A percentile compares a stretch with the other conserved stretches of the same genome.
Evolutionary conservation across 2,888 invertebrate genomes (phyloP).

Genomic region (Leucania comma): DNA sequence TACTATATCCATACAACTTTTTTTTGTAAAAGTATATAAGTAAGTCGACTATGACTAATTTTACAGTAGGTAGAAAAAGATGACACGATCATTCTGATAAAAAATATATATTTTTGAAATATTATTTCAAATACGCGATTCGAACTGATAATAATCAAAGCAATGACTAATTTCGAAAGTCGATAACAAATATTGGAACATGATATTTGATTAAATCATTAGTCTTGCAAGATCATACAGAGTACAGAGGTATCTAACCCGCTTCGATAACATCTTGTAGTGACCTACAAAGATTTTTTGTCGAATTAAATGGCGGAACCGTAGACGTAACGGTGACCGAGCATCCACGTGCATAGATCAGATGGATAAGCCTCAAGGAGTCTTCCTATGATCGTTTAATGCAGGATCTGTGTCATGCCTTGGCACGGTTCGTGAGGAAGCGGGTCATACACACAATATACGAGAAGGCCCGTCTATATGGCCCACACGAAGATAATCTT

Average conservation of each 20-base stretch:
- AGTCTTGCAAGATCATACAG: slow-evolving; percentile 32
- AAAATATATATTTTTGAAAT: background rate
- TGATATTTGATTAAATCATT: slow-evolving; percentile 19
- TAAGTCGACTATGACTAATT: slow-evolving; percentile 9
- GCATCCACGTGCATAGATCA: slow-evolving; percentile 25
- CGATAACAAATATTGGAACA: slow-evolving; percentile 13
- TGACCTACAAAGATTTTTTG: slow-evolving; percentile 52
- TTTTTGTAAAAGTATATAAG: no score
- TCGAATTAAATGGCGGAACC: slow-evolving; percentile 38
- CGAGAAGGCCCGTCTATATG: background rate
- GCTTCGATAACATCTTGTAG: slow-evolving; percentile 37
- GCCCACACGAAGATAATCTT: background rate
- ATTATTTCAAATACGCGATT: slow-evolving; percentile 4
- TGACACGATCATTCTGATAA: slow-evolving; percentile 13
- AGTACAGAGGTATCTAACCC: slow-evolving; percentile 27
- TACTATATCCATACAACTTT: background rate
- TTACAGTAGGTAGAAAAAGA: background rate
- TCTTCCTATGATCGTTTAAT: slow-evolving; percentile 11
- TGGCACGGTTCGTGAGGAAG: slow-evolving; percentile 22
- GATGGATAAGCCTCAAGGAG: slow-evolving; percentile 20
- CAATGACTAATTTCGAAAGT: slow-evolving; percentile 32
- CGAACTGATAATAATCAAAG: slow-evolving; percentile 1
- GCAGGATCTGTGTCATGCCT: slow-evolving; percentile 18
- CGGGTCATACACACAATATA: background rate
- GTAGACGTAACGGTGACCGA: slow-evolving; percentile 36